phyloP scores from a whole-genome alignment of 2,888 invertebrate species.

The Galerucella pusilla region DNA sequence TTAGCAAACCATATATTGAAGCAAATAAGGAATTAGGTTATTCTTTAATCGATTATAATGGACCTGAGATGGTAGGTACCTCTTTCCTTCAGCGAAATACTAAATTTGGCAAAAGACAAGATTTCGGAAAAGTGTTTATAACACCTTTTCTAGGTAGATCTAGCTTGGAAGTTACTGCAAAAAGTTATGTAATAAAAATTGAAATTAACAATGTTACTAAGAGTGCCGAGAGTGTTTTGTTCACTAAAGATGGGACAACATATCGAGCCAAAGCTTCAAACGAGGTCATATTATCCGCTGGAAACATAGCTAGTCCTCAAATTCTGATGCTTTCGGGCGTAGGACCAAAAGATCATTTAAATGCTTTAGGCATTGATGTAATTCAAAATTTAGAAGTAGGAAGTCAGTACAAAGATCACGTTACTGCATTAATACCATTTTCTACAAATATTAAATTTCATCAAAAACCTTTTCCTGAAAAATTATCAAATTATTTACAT shows the following conservation, averaged over 20 bases:
- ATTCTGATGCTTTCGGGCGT: slow-evolving; percentile 85
- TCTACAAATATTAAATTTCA: slow-evolving; percentile 70
- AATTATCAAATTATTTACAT: slow-evolving; percentile 66
- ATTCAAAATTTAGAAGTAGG: slow-evolving; percentile 79
- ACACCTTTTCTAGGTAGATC: slow-evolving; percentile 71
- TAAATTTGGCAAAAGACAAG: slow-evolving; percentile 77
- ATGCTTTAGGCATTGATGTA: slow-evolving; percentile 69
- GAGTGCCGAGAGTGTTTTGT: slow-evolving; percentile 70
- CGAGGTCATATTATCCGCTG: slow-evolving; percentile 83
- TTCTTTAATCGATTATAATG: slow-evolving; percentile 75
- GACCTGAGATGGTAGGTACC: slow-evolving; percentile 72
- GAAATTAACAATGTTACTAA: slow-evolving; percentile 72
- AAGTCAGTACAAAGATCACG: slow-evolving; percentile 82
- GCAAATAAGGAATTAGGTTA: slow-evolving; percentile 74
- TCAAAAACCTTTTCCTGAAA: slow-evolving; percentile 56
- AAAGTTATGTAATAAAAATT: slow-evolving; percentile 72
- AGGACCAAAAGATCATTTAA: slow-evolving; percentile 73
- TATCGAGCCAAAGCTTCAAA: slow-evolving; percentile 71
- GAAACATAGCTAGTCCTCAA: slow-evolving; percentile 84
- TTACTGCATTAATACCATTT: slow-evolving; percentile 74
- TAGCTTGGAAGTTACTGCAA: slow-evolving; percentile 77
- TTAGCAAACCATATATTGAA: slow-evolving; percentile 60
- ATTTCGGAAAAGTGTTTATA: slow-evolving; percentile 80
- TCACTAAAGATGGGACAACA: slow-evolving; percentile 68
- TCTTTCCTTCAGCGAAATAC: slow-evolving; percentile 71